These are phyloP conservation scores for Rhagoletis zephyria DNA, from an alignment of 1,140 invertebrate genomes.

Conservation along the genomic window DNA sequence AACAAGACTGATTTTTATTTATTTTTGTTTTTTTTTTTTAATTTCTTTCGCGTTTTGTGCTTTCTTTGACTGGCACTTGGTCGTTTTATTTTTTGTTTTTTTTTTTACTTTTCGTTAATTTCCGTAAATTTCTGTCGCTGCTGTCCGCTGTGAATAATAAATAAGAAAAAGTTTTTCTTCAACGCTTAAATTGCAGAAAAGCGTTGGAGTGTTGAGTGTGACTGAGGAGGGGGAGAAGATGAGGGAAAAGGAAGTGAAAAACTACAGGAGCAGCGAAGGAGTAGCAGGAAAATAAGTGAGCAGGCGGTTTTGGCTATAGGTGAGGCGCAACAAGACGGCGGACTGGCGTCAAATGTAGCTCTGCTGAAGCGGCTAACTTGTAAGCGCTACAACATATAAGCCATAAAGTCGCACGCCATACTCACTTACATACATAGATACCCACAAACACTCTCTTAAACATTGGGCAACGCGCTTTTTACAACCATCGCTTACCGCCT, in stretches of 20 bases:
- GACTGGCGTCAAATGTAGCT: conserved; percentile 2
- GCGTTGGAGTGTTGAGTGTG: not conserved
- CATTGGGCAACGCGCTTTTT: conserved; percentile 28
- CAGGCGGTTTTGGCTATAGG: not conserved
- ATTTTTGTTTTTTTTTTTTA: not conserved
- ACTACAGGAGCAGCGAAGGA: not conserved
- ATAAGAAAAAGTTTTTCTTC: conserved; percentile 72
- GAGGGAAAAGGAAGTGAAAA: not conserved
- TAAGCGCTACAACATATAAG: not conserved
- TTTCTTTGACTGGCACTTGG: not conserved
- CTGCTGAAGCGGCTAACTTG: conserved; percentile 5
- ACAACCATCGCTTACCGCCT: not conserved
- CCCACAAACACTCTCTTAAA: not conserved
- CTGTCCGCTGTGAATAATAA: conserved; percentile 65
- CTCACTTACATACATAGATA: not conserved
- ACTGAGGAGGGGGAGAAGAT: not conserved
- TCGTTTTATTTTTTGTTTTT: not conserved
- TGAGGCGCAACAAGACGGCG: not conserved
- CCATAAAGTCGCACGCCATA: not conserved
- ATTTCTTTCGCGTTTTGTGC: not conserved
- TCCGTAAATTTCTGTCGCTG: not conserved
- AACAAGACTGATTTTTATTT: not conserved
- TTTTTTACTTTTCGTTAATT: conserved; percentile 19
- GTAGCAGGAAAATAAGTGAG: not conserved
- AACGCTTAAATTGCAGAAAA: conserved; percentile 57